A percentile compares a stretch with the other conserved stretches of the same genome.
Conservation (phyloP, 2,888 invertebrate species). For the Rhamnusium bicolor region DNA sequence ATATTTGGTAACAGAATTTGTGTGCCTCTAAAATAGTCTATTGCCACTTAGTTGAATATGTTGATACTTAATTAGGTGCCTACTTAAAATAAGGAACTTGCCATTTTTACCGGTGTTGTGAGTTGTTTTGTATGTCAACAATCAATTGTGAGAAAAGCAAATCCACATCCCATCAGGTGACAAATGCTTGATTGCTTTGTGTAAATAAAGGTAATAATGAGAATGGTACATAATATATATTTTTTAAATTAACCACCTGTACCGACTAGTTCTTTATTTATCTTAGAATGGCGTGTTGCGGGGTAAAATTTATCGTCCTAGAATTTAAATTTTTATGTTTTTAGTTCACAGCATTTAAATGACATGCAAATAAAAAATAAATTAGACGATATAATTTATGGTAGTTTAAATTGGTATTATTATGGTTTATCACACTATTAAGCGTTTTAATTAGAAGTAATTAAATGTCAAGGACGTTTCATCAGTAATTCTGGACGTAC, state of each 20-base stretch:
- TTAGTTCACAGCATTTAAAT: constrained; percentile 41
- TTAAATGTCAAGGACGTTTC: constrained; percentile 65
- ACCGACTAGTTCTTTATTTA: background rate
- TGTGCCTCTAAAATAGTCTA: no score
- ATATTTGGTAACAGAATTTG: no score
- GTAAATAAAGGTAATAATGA: background rate
- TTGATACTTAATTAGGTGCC: no score
- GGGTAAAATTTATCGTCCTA: constrained; percentile 14
- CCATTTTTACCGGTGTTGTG: no score
- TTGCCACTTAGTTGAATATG: no score
- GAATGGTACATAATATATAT: background rate
- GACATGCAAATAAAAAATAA: constrained; percentile 62
- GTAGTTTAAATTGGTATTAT: constrained; percentile 63
- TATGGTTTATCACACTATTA: constrained; percentile 65
- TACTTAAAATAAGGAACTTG: no score
- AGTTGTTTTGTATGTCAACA: background rate
- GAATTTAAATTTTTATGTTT: constrained; percentile 44
- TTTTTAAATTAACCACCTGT: background rate
- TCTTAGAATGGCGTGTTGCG: background rate
- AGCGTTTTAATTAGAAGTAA: constrained; percentile 66
- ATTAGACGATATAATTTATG: constrained; percentile 59
- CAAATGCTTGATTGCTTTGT: background rate
- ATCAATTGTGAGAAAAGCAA: background rate
- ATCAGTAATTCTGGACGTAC: constrained; percentile 27
- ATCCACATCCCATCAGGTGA: background rate